Evolutionary conservation across 2,888 invertebrate genomes (phyloP).

Genomic region (Ochlodes sylvanus): DNA sequence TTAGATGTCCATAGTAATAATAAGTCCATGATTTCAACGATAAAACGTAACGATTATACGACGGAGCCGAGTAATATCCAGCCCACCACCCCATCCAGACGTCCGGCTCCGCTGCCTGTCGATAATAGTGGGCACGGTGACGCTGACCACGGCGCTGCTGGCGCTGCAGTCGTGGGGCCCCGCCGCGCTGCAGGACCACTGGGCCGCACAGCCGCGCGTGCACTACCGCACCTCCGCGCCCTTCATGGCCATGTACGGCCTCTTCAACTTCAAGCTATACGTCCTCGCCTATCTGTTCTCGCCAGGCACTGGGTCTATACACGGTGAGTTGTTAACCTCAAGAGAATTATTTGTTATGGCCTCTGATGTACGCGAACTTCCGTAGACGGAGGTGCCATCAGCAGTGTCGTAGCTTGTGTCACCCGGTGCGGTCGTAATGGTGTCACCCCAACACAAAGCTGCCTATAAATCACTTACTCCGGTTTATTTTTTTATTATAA

Average conservation of each 20-base stretch:
- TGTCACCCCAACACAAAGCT: no score
- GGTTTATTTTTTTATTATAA: no score
- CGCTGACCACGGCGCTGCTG: conserved; percentile 89
- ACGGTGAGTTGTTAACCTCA: conserved; percentile 91
- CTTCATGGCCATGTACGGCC: conserved; percentile 97
- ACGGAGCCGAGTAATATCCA: no score
- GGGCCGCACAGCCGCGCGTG: conserved; percentile 94
- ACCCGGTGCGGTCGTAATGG: no score
- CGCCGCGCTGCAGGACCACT: conserved; percentile 96
- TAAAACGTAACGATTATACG: no score
- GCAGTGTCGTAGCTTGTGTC: no score
- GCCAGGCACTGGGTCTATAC: conserved; percentile 91
- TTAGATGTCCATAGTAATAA: no score
- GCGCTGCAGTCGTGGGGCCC: conserved; percentile 94
- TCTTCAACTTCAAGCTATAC: conserved; percentile 97
- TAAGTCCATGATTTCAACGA: no score
- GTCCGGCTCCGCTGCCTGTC: conserved; percentile 96
- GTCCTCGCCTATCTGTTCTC: conserved; percentile 98
- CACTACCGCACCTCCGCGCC: conserved; percentile 96
- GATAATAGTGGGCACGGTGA: conserved; percentile 92
- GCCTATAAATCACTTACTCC: no score
- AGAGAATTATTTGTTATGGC: conserved; percentile 8
- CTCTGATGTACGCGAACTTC: no score
- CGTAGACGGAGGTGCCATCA: no score
- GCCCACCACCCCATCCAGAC: conserved; percentile 85